Conservation (phyloP, 2,888 invertebrate species). For the Sussaba pulchella region DNA sequence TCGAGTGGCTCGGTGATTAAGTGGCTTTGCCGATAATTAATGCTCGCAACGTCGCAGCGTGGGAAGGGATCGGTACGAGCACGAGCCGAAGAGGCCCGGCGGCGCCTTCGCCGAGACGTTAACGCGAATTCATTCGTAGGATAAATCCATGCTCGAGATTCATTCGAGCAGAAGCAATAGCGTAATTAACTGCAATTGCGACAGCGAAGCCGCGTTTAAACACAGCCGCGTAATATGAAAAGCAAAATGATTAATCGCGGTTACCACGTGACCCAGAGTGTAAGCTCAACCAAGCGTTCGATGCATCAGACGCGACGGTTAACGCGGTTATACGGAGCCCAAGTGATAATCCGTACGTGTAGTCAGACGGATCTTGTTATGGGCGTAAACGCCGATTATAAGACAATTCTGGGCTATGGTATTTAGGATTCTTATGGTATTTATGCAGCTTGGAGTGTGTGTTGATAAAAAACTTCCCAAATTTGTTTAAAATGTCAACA, state of each 20-base stretch:
- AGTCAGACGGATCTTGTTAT: neutral
- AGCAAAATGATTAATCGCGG: neutral
- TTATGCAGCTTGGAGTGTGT: no score
- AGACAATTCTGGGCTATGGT: no score
- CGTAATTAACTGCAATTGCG: neutral
- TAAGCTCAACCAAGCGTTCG: constrained; percentile 1
- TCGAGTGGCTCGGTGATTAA: constrained; percentile 33
- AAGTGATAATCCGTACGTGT: neutral
- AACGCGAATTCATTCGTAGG: constrained; percentile 30
- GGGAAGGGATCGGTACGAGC: constrained; percentile 5
- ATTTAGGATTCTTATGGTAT: no score
- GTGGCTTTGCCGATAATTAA: constrained; percentile 38
- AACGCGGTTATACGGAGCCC: no score
- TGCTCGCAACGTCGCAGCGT: constrained; percentile 16
- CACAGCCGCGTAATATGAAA: neutral
- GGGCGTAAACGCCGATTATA: no score
- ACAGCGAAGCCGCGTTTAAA: neutral
- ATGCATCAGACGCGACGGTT: neutral
- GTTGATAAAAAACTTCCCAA: no score
- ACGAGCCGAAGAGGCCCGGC: neutral
- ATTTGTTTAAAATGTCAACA: no score
- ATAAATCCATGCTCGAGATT: constrained; percentile 22
- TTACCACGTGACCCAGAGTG: neutral
- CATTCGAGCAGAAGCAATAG: constrained; percentile 25
- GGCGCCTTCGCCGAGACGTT: constrained; percentile 7